phyloP scores from a whole-genome alignment of 2,888 invertebrate genomes.

The Blera fallax region DNA sequence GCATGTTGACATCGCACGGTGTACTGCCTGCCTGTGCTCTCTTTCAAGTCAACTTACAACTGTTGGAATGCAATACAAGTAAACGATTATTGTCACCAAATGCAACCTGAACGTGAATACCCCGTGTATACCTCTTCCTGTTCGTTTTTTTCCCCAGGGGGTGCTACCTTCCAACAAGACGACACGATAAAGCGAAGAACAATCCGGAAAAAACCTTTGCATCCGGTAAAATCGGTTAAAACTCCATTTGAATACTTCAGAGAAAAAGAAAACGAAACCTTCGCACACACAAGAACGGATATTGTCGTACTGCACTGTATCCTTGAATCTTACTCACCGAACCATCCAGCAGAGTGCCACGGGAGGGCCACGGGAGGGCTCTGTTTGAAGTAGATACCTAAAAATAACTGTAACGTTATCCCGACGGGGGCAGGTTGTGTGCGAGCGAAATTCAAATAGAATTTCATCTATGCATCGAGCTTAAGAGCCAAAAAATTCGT shows the following conservation, averaged over 20 bases:
- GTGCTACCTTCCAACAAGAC: slow-evolving; percentile 15
- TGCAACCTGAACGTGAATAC: slow-evolving; percentile 40
- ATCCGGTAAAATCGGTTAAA: slow-evolving; percentile 71
- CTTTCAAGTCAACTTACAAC: slow-evolving; percentile 46
- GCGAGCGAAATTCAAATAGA: slow-evolving; percentile 28
- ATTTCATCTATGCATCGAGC: slow-evolving; percentile 45
- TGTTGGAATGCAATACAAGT: slow-evolving; percentile 58
- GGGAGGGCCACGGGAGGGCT: too few species aligned
- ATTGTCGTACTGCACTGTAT: slow-evolving; percentile 60
- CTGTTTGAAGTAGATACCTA: slow-evolving; percentile 2
- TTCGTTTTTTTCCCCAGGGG: neutral
- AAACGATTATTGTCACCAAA: slow-evolving; percentile 70
- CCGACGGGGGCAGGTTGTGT: slow-evolving; percentile 14
- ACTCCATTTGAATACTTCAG: slow-evolving; percentile 63
- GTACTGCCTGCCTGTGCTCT: slow-evolving; percentile 22
- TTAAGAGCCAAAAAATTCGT: slow-evolving; percentile 36
- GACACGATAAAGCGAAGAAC: neutral
- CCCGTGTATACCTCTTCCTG: neutral
- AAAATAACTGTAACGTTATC: slow-evolving; percentile 6
- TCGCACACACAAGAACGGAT: slow-evolving; percentile 40
- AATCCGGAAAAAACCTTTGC: slow-evolving; percentile 45
- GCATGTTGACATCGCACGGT: slow-evolving; percentile 42
- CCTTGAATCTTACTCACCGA: slow-evolving; percentile 45
- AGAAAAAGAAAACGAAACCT: slow-evolving; percentile 28
- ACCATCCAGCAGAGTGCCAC: slow-evolving; percentile 1